phyloP scores from a whole-genome alignment of 2,888 invertebrate genomes.

The Athalia cordata region DNA sequence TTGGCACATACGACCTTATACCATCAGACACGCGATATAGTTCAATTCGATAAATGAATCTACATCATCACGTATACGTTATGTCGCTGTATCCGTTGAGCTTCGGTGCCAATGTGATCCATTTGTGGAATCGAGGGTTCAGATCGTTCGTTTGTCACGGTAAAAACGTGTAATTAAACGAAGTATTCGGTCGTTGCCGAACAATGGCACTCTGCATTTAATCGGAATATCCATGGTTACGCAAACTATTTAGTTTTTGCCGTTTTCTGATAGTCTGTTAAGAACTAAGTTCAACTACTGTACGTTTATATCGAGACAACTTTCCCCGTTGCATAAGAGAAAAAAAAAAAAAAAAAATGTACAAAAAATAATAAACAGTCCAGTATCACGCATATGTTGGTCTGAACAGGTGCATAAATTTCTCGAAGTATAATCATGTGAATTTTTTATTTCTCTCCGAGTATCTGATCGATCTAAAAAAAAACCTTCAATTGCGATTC shows the following conservation, averaged over 20 bases:
- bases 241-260: not conserved
- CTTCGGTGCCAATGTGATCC: slow-evolving; percentile 16
- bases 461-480: too few species aligned
- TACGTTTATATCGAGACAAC: not conserved
- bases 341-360: too few species aligned
- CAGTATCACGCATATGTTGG: not conserved
- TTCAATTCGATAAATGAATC: too few species aligned
- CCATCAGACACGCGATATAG: too few species aligned
- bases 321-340: slow-evolving; percentile 35
- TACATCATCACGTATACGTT: not conserved
- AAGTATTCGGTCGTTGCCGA: slow-evolving; percentile 12
- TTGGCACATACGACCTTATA: too few species aligned
- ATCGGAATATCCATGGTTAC: slow-evolving; percentile 25
- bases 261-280: not conserved
- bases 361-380: not conserved
- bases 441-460: too few species aligned
- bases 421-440: too few species aligned
- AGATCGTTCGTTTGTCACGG: not conserved
- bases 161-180: slow-evolving; percentile 13
- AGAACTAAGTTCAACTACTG: not conserved
- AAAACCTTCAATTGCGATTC: too few species aligned
- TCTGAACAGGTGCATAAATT: not conserved
- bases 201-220: slow-evolving; percentile 35
- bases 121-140: slow-evolving; percentile 8
- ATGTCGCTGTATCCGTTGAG: slow-evolving; percentile 25